Base-by-base conservation (phyloP, 2,888 invertebrate genomes). In the Drosophila conformis region DNA sequence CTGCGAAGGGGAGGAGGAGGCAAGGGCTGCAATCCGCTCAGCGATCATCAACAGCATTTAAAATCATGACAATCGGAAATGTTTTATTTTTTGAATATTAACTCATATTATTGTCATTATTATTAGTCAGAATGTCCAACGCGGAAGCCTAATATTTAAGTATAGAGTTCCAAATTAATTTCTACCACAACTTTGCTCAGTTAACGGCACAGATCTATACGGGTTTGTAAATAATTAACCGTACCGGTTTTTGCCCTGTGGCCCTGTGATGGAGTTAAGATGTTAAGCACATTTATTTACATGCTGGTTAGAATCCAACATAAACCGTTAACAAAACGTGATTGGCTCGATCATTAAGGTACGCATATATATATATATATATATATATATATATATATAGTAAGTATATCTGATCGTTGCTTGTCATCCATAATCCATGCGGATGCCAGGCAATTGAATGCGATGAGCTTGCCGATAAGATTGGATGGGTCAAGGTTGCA, bases 281-380 rank as follows among this genome's bases (percentile, higher is more conserved):
- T 21, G n/a, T 40, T 21, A 21, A 21, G 48, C 59, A 51, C 67
- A 69, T 84, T 72, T 89, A 89, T 89, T 81, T 83, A 80, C 80
- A 80, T 60, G 53, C 48, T 21, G 51, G 36, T 33, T 31, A 70
- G 64, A 76, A 78, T 83, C 75, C 79, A 61, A 65, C 81, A 82
- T 82, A 83, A 82, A 78, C 80, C 77, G 75, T 86, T 88, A 87
- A 86, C 75, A 83, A 81, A 86, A 89, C 76, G 79, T 79, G 78
- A 71, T 78, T 76, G 80, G 69, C 29, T 42, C 69, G 78, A 69
- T 70, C 86, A 90, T 87, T 86, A 80, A 80, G 74, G 52, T 35
- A 38, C 15, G 33, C 46, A 58, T 56, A 25, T 27, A 40, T 11
- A 52, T 38, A 27, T 31, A 63, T 58, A 35, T 42, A 27, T n/a